Evolutionary conservation across 2,113 vertebrate species (phyloP), one percentile per base, ranked within the genome.

Genomic region (Gulo gulo): DNA sequence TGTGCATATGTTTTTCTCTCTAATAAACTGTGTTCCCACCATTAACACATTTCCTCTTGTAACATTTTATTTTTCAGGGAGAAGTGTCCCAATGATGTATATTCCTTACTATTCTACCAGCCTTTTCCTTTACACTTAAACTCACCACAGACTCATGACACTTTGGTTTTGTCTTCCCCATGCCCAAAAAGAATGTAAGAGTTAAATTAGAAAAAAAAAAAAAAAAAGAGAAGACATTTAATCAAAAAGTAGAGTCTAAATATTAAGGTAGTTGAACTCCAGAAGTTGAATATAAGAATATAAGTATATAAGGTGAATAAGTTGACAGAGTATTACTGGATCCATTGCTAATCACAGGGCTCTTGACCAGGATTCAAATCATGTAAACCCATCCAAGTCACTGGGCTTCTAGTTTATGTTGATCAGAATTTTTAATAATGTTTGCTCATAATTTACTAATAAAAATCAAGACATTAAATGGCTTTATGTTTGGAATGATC

Each of bases 391-490:
- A n/a, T 55, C 23, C 52, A 83, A 81, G 26, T 36, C 45, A 45
- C 21, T 36, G 12, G 29, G 6, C 31, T 87, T 87, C 55, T 82
- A 15, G 13, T 86, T 94, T 73, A 55, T 24, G 29, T 39, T 42
- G 85, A 79, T 94, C 11, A 65, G 59, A 71, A 92, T 63, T 81
- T 92, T 92, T 59, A 59, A 39, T 73, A 95, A 89, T 87, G 36
- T 82, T 92, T 94, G 26, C 29, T 21, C 34, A 52, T 78, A 92
- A 87, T 88, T 87, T 31, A 80, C 91, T 80, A 88, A 67, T 71
- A 94, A 89, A 93, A 89, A 73, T 6, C 36, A 88, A 97, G 14
- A 95, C 59, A 89, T 88, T 73, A 95, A 96, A 87, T 87, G 69
- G 65, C 7, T 96, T 85, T 87, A 82, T 73, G 86, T 88, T 92